Evolutionary conservation across 2,797 vertebrate genomes (phyloP).

Genomic region (Xyrichtys novacula): DNA sequence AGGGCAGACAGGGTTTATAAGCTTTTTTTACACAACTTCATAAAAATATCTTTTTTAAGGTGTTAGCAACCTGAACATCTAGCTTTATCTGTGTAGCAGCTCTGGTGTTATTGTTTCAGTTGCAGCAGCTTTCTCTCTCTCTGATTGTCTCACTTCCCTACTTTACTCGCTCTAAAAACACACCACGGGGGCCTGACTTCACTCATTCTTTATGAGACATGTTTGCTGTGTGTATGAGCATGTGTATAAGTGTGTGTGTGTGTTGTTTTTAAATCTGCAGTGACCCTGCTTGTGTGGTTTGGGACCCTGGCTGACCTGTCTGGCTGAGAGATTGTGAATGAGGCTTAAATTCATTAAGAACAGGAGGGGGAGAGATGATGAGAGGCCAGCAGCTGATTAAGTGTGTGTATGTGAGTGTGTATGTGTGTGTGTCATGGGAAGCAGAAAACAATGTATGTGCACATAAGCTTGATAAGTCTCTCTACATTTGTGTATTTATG

Average conservation of each 20-base stretch:
- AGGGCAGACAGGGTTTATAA: too few species aligned
- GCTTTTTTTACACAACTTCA: background rate
- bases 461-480: constrained; percentile 24
- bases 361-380: constrained; percentile 19
- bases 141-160: constrained; percentile 21
- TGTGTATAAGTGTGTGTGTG: background rate
- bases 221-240: background rate
- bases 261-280: constrained; percentile 23
- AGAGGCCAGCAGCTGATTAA: constrained; percentile 11
- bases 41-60: background rate
- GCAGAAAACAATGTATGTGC: background rate
- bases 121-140: constrained; percentile 10
- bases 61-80: background rate
- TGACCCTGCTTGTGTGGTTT: constrained; percentile 9
- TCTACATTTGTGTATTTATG: constrained; percentile 7
- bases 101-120: constrained; percentile 24
- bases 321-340: constrained; percentile 8
- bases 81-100: background rate
- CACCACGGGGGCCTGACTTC: constrained; percentile 15
- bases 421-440: background rate
- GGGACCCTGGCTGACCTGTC: constrained; percentile 28
- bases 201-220: constrained; percentile 1
- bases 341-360: constrained; percentile 47
- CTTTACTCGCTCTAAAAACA: constrained; percentile 13
- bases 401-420: too few species aligned